Evolutionary conservation across 2,113 vertebrate genomes (phyloP).

Genomic region (Peucedramus taeniatus): DNA sequence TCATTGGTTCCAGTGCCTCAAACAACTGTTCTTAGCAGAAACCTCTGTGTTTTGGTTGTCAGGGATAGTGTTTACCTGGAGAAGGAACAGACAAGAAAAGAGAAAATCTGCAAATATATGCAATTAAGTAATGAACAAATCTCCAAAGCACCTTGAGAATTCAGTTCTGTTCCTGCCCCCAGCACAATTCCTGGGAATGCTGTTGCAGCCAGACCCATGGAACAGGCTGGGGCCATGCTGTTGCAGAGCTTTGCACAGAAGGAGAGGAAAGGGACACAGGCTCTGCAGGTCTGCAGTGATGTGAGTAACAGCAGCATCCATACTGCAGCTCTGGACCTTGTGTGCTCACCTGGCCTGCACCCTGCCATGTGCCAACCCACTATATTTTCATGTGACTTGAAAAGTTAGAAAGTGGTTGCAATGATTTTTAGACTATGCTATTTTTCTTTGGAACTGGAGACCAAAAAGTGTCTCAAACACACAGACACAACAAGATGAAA

Average conservation of each 20-base stretch:
- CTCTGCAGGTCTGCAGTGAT: rapidly evolving
- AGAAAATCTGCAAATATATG: rapidly evolving
- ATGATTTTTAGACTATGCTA: rapidly evolving
- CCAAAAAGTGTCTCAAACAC: neutral
- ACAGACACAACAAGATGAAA: neutral
- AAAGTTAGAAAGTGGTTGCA: neutral
- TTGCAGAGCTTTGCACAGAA: neutral
- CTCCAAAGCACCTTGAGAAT: neutral
- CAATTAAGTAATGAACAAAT: rapidly evolving
- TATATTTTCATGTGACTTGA: rapidly evolving
- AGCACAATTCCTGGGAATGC: rapidly evolving
- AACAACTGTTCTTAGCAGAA: neutral
- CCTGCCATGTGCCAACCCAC: neutral
- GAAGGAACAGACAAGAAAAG: neutral
- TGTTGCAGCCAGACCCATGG: rapidly evolving
- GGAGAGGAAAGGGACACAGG: rapidly evolving
- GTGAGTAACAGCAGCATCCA: rapidly evolving
- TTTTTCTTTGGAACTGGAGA: neutral
- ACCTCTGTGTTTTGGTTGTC: neutral
- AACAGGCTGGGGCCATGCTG: rapidly evolving
- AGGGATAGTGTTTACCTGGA: neutral
- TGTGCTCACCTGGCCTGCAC: rapidly evolving
- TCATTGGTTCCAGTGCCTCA: rapidly evolving
- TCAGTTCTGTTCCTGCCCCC: neutral
- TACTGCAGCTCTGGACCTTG: neutral